Conservation (phyloP, 2,797 vertebrate species). For the Morelia viridis region DNA sequence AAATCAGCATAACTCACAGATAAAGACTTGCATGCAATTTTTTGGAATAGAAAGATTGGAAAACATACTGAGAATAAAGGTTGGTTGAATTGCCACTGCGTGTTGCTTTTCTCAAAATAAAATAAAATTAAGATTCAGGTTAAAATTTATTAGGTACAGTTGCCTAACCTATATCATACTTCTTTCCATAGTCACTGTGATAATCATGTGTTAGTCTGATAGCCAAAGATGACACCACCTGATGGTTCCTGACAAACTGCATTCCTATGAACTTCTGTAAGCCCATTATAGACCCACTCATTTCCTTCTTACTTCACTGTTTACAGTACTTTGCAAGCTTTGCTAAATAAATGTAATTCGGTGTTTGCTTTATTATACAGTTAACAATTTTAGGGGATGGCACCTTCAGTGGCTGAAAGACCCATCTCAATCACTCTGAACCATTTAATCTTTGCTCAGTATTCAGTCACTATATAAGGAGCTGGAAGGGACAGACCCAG, state of each 20-base stretch:
- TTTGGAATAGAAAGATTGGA: not conserved
- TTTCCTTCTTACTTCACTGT: not conserved
- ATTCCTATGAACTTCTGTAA: slow-evolving; percentile 26
- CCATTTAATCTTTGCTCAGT: not conserved
- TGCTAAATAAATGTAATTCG: slow-evolving; percentile 23
- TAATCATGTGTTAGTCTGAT: not conserved
- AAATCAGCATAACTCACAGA: not conserved
- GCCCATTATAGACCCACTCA: not conserved
- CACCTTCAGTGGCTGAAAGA: not conserved
- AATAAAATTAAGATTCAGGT: not conserved
- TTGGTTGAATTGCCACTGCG: not conserved
- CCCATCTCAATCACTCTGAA: not conserved
- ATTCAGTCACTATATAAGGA: not conserved
- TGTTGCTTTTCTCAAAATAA: not conserved
- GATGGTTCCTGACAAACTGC: slow-evolving; percentile 7
- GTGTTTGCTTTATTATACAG: slow-evolving; percentile 22
- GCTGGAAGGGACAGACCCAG: slow-evolving; percentile 36
- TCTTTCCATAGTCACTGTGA: not conserved
- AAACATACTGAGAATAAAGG: not conserved
- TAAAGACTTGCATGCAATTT: not conserved
- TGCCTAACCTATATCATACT: not conserved
- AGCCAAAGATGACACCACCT: not conserved
- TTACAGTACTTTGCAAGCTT: not conserved
- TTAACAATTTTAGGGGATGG: not conserved
- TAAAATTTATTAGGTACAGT: not conserved